A percentile compares a stretch with the other conserved stretches of the same genome.
These are phyloP conservation scores for Germaria angustata DNA, from an alignment of 2,888 invertebrate genomes.

Conservation along the genomic window DNA sequence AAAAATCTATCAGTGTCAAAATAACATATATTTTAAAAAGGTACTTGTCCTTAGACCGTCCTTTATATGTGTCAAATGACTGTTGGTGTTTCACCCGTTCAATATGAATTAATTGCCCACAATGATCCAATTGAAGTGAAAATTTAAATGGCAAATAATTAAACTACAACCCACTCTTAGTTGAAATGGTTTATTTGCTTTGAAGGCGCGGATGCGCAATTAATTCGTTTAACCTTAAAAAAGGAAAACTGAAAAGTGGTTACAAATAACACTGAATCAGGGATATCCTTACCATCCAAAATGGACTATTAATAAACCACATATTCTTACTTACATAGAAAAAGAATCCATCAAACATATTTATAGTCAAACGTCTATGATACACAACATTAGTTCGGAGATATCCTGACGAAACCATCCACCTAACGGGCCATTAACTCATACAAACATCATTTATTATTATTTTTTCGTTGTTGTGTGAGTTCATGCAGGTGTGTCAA, in stretches of 20 bases:
- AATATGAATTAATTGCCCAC: slow-evolving; percentile 5
- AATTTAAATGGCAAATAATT: slow-evolving; percentile 3
- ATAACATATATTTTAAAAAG: no score
- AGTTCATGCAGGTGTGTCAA: slow-evolving; percentile 57
- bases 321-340: neutral
- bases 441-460: neutral
- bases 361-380: neutral
- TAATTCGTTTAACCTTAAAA: slow-evolving; percentile 76
- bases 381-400: no score
- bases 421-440: neutral
- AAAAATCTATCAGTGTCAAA: no score
- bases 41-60: no score
- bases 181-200: slow-evolving; percentile 54
- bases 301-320: neutral
- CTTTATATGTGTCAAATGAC: neutral
- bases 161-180: slow-evolving; percentile 26
- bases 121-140: slow-evolving; percentile 45
- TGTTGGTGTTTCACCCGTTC: neutral
- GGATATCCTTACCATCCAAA: neutral
- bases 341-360: neutral
- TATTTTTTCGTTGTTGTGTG: neutral
- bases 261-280: neutral
- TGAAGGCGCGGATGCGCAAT: slow-evolving; percentile 74
- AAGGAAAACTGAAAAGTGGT: neutral
- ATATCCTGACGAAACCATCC: slow-evolving; percentile 1